A percentile compares a stretch with the other conserved stretches of the same genome.
phyloP scores from a whole-genome alignment of 2,888 invertebrate species.

The Tipula unca region DNA sequence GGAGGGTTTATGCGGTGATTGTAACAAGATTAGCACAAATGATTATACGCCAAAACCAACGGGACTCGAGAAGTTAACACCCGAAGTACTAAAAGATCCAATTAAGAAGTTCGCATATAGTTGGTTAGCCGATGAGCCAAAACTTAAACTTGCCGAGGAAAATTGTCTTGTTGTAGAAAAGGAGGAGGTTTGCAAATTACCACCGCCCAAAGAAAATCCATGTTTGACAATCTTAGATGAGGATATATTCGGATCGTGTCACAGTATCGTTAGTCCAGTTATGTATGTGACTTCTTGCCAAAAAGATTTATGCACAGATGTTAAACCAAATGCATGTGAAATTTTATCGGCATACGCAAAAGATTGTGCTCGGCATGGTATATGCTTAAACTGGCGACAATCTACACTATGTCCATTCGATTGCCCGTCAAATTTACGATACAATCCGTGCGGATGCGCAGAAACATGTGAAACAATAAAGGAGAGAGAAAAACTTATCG shows the following conservation, averaged over 20 bases:
- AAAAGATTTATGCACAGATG: slow-evolving; percentile 53
- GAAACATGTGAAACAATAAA: slow-evolving; percentile 37
- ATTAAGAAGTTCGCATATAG: slow-evolving; percentile 45
- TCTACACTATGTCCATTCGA: slow-evolving; percentile 54
- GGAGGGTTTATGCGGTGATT: slow-evolving; percentile 75
- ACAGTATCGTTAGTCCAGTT: slow-evolving; percentile 59
- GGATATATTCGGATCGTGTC: slow-evolving; percentile 53
- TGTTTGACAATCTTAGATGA: slow-evolving; percentile 55
- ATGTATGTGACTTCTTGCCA: slow-evolving; percentile 61
- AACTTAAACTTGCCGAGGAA: slow-evolving; percentile 44
- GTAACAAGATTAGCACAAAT: slow-evolving; percentile 50
- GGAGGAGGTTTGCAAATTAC: slow-evolving; percentile 44
- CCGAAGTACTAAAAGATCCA: slow-evolving; percentile 20
- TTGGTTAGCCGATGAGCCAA: slow-evolving; percentile 47
- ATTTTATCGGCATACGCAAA: slow-evolving; percentile 63
- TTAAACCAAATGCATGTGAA: slow-evolving; percentile 47
- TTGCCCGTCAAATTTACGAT: slow-evolving; percentile 42
- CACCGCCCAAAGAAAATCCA: slow-evolving; percentile 55
- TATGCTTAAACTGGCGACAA: slow-evolving; percentile 67
- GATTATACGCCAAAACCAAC: slow-evolving; percentile 50
- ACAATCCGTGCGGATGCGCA: slow-evolving; percentile 38
- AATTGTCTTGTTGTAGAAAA: slow-evolving; percentile 43
- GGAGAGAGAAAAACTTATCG: slow-evolving; percentile 32
- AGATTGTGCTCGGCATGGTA: slow-evolving; percentile 57
- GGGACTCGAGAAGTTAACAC: slow-evolving; percentile 27